phyloP scores from a whole-genome alignment of 2,888 invertebrate genomes.

The Taphrorychus bicolor region DNA sequence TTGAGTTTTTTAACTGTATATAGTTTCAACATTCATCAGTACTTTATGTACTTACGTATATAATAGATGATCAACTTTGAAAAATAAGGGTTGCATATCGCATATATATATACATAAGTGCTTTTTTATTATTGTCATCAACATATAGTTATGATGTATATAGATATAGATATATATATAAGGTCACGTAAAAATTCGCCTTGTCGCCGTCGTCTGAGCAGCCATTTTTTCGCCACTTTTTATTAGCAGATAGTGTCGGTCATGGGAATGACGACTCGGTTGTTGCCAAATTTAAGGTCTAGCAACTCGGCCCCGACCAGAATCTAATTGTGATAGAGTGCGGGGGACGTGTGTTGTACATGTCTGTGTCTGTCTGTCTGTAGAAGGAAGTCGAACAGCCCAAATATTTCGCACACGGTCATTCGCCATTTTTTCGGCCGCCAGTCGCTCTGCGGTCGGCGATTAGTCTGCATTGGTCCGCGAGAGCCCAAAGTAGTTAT shows the following conservation, averaged over 20 bases:
- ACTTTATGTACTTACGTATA: too few relatives aligned
- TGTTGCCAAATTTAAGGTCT: conserved; percentile 49
- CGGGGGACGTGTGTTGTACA: conserved; percentile 46
- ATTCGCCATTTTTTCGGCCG: conserved; percentile 54
- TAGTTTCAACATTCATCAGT: too few relatives aligned
- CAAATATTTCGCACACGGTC: conserved; percentile 50
- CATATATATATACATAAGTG: conserved; percentile 2
- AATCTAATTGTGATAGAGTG: conserved; percentile 53
- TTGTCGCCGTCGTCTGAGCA: conserved; percentile 12
- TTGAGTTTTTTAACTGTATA: too few relatives aligned
- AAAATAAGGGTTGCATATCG: too few relatives aligned
- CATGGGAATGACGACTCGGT: conserved; percentile 27
- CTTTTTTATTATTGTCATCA: conserved; percentile 17
- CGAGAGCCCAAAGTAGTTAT: not conserved
- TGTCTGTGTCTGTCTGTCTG: conserved; percentile 44
- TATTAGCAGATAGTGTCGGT: conserved; percentile 25
- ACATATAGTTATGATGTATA: conserved; percentile 19
- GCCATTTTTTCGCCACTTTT: conserved; percentile 35
- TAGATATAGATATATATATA: too few relatives aligned
- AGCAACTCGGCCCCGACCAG: conserved; percentile 51
- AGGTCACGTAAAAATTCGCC: conserved; percentile 14
- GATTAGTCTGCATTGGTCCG: not conserved
- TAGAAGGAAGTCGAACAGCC: conserved; percentile 52
- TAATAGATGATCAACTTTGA: too few relatives aligned
- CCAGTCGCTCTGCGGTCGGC: conserved; percentile 43